These are phyloP conservation scores for Monodelphis domestica DNA, from an alignment of 2,797 vertebrate species.

Conservation along the genomic window DNA sequence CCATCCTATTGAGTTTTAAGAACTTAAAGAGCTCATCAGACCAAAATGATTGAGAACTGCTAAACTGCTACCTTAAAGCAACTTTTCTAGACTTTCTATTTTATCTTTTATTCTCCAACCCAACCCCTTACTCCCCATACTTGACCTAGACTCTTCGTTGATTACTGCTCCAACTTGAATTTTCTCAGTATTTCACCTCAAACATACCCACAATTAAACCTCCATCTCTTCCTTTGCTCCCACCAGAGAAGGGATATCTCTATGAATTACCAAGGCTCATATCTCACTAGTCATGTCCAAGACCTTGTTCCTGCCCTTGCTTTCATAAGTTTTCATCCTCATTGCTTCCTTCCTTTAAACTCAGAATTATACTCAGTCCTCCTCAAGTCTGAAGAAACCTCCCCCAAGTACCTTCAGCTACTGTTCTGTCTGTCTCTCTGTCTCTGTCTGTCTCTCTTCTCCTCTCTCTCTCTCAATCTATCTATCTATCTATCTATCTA, in stretches of 20 bases:
- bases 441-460: too few relatives aligned
- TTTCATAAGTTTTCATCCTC: neutral
- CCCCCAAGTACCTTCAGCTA: neutral
- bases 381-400: neutral
- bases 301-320: neutral
- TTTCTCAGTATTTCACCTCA: neutral
- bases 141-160: neutral
- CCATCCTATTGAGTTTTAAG: neutral
- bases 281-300: neutral
- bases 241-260: neutral
- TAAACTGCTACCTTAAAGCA: neutral
- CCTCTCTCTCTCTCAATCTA: too few relatives aligned
- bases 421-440: neutral
- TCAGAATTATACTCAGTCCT: neutral
- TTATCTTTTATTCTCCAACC: too few relatives aligned
- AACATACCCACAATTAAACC: neutral
- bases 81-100: neutral
- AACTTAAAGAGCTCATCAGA: neutral
- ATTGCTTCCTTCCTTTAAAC: neutral
- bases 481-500: too few relatives aligned
- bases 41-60: neutral
- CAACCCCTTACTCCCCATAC: too few relatives aligned
- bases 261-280: neutral
- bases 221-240: neutral
- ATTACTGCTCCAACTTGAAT: neutral